These are phyloP conservation scores for Chymomyza caudatula DNA, from an alignment of 2,888 invertebrate genomes.

Conservation along the genomic window DNA sequence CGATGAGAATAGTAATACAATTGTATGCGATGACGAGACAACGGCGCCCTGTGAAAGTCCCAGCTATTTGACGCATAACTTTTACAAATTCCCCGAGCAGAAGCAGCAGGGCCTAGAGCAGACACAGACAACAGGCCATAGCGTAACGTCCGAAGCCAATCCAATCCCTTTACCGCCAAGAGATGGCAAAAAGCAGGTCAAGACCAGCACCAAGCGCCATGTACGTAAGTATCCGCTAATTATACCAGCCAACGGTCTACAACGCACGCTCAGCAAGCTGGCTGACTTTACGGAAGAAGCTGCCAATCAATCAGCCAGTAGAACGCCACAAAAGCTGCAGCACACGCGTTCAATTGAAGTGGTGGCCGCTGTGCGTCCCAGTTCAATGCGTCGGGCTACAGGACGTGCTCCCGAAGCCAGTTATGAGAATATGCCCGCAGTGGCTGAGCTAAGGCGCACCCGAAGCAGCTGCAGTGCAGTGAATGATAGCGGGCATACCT, in stretches of 20 bases:
- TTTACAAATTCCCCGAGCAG: constrained; percentile 74
- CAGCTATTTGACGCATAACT: constrained; percentile 75
- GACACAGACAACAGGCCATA: background rate
- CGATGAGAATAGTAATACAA: constrained; percentile 34
- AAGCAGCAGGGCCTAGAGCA: background rate
- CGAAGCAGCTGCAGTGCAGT: background rate
- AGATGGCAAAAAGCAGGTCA: constrained; percentile 80
- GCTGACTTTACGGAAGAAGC: constrained; percentile 47
- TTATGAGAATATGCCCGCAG: constrained; percentile 60
- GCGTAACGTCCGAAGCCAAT: constrained; percentile 79
- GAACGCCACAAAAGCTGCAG: constrained; percentile 20
- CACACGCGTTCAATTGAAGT: constrained; percentile 52
- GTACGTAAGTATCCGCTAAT: constrained; percentile 90
- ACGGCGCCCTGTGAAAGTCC: constrained; percentile 75
- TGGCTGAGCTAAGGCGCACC: background rate
- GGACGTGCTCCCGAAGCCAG: constrained; percentile 34
- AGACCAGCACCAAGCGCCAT: constrained; percentile 83
- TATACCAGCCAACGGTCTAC: constrained; percentile 83
- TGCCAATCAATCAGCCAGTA: constrained; percentile 7
- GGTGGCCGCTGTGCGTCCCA: constrained; percentile 66
- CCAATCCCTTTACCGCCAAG: constrained; percentile 89
- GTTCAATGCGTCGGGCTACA: constrained; percentile 33
- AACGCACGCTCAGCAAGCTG: constrained; percentile 82
- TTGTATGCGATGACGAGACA: constrained; percentile 29
- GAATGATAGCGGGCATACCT: constrained; percentile 47